Evolutionary conservation across 2,113 vertebrate genomes (phyloP).

Genomic region (Corythoichthys intestinalis): DNA sequence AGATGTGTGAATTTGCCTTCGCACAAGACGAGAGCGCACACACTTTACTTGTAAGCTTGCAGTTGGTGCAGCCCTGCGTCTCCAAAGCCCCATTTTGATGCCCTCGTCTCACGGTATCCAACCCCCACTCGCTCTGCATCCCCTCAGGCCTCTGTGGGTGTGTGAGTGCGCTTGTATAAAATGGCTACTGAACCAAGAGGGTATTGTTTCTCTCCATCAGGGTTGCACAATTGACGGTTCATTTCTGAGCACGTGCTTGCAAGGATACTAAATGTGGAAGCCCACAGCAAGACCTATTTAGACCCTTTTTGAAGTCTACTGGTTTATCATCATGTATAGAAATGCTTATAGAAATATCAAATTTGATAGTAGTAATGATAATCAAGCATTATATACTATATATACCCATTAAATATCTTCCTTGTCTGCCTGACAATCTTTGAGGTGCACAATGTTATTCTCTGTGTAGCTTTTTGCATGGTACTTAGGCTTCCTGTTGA

Average conservation of each 20-base stretch:
- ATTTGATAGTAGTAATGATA: not conserved
- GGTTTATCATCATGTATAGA: not conserved
- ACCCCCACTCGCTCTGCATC: conserved; percentile 68
- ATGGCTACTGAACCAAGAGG: conserved; percentile 70
- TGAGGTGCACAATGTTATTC: too few relatives aligned
- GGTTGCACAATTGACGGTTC: conserved; percentile 65
- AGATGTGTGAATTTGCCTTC: conserved; percentile 64
- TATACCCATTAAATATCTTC: not conserved
- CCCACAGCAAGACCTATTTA: conserved; percentile 11
- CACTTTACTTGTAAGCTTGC: conserved; percentile 66
- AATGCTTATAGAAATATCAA: not conserved
- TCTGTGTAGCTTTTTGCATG: too few relatives aligned
- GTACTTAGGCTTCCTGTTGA: too few relatives aligned
- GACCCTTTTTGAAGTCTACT: not conserved
- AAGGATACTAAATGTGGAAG: conserved; percentile 47
- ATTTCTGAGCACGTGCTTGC: conserved; percentile 50
- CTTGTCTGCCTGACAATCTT: too few relatives aligned
- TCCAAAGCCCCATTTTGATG: conserved; percentile 66
- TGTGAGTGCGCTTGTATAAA: conserved; percentile 43
- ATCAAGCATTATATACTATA: not conserved
- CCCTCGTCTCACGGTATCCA: conserved; percentile 70
- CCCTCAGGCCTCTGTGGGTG: conserved; percentile 51
- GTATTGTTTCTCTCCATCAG: conserved; percentile 71
- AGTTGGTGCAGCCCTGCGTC: conserved; percentile 71
- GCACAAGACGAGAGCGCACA: conserved; percentile 37